A percentile compares a stretch with the other conserved stretches of the same genome.
These are phyloP conservation scores for Lordiphosa stackelbergi DNA, from an alignment of 1,140 invertebrate species.

Conservation along the genomic window DNA sequence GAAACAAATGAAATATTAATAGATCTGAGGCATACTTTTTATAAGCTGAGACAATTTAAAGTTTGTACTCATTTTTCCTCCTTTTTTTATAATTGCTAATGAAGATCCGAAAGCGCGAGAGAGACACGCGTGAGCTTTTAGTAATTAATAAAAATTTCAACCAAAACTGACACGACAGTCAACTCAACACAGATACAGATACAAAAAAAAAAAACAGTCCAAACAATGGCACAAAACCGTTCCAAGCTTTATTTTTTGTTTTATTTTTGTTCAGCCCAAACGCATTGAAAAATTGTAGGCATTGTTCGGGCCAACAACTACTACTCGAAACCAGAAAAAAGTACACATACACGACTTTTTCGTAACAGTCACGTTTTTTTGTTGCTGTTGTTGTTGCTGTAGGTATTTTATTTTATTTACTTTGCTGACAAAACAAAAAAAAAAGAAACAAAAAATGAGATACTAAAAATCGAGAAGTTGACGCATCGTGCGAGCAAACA, in stretches of 20 bases:
- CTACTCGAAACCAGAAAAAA: conserved; percentile 52
- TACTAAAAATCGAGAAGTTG: conserved; percentile 43
- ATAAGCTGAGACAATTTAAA: conserved; percentile 4
- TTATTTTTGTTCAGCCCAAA: conserved; percentile 28
- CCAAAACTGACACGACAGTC: conserved; percentile 37
- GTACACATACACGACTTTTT: conserved; percentile 69
- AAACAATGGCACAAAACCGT: conserved; percentile 36
- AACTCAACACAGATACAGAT: conserved; percentile 14
- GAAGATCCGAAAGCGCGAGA: conserved; percentile 26
- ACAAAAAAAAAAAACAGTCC: conserved; percentile 22
- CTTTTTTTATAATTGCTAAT: conserved; percentile 32
- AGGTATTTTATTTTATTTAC: conserved; percentile 53
- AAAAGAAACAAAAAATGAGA: no score
- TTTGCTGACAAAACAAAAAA: conserved; percentile 61
- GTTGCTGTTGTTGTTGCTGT: conserved; percentile 12
- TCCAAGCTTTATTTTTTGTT: conserved; percentile 27
- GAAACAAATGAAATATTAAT: no score
- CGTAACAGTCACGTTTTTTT: conserved; percentile 69
- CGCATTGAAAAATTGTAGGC: conserved; percentile 63
- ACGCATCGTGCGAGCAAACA: conserved; percentile 59
- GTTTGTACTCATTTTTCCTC: conserved; percentile 15
- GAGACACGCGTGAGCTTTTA: conserved; percentile 33
- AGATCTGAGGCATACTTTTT: no score
- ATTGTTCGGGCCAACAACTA: conserved; percentile 50
- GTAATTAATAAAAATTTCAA: conserved; percentile 51